phyloP scores from a whole-genome alignment of 2,888 invertebrate species.

The Drosophila borealis region DNA sequence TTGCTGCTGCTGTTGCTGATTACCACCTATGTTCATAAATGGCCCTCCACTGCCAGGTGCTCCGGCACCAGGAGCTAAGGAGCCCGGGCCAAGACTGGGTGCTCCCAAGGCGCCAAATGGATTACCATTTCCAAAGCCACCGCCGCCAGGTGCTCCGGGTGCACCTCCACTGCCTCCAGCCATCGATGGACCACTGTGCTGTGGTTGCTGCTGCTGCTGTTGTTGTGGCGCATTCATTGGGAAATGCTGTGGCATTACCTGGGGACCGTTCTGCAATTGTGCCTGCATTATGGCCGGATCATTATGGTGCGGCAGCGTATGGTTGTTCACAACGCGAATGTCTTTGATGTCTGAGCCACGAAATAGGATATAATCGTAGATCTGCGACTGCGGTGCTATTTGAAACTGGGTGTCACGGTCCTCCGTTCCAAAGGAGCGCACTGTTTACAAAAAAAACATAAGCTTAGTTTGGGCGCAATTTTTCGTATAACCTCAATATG shows the following conservation, averaged over 20 bases:
- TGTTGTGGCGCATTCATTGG: slow-evolving; percentile 86
- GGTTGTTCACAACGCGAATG: slow-evolving; percentile 97
- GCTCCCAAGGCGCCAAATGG: slow-evolving; percentile 85
- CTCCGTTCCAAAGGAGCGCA: slow-evolving; percentile 99
- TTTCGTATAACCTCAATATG: slow-evolving; percentile 64
- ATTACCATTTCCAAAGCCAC: slow-evolving; percentile 81
- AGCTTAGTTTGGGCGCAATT: slow-evolving; percentile 8
- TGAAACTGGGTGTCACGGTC: slow-evolving; percentile 98
- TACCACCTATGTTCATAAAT: slow-evolving; percentile 80
- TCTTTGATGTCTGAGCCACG: slow-evolving; percentile 99
- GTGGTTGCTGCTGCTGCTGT: slow-evolving; percentile 64
- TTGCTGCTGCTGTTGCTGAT: slow-evolving; percentile 84
- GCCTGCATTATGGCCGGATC: slow-evolving; percentile 99
- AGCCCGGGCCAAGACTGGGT: slow-evolving; percentile 82
- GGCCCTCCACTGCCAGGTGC: slow-evolving; percentile 82
- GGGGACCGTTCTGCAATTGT: slow-evolving; percentile 89
- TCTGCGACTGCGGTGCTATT: slow-evolving; percentile 98
- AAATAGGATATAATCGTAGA: slow-evolving; percentile 99
- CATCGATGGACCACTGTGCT: slow-evolving; percentile 69
- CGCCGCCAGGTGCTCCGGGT: slow-evolving; percentile 84
- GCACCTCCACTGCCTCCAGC: slow-evolving; percentile 73
- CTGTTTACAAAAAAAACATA: slow-evolving; percentile 86
- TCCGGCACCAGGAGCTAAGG: slow-evolving; percentile 81
- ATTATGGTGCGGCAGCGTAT: slow-evolving; percentile 93
- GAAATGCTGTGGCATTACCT: slow-evolving; percentile 86